Conservation (phyloP, 2,797 vertebrate species). For the Cynodonichthys magdalenae region DNA sequence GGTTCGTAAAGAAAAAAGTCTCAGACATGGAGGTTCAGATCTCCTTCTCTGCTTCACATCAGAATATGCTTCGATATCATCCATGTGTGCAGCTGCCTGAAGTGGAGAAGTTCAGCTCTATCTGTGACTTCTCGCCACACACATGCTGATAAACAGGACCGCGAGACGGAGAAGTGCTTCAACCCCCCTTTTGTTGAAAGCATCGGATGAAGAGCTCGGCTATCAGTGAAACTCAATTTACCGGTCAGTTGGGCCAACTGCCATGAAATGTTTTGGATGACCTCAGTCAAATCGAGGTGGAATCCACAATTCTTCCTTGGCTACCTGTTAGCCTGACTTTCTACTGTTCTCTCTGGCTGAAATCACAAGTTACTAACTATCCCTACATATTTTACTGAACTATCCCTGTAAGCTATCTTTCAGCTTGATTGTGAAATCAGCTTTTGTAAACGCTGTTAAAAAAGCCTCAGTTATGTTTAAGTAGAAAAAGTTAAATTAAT, state of each 20-base stretch:
- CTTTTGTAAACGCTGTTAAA: too few relatives aligned
- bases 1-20: not conserved
- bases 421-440: too few relatives aligned
- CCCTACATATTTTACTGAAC: too few relatives aligned
- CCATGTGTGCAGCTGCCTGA: constrained; percentile 17
- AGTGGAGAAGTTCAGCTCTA: constrained; percentile 22
- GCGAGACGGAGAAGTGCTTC: constrained; percentile 16
- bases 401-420: too few relatives aligned
- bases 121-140: constrained; percentile 25
- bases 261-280: constrained; percentile 14
- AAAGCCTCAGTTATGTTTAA: too few relatives aligned
- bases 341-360: too few relatives aligned
- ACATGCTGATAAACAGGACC: constrained; percentile 24
- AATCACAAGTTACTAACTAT: too few relatives aligned
- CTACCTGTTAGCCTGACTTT: too few relatives aligned
- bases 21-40: constrained; percentile 12
- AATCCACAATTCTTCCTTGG: not conserved
- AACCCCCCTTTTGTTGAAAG: constrained; percentile 8
- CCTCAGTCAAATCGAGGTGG: constrained; percentile 15
- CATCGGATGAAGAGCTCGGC: constrained; percentile 16
- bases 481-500: not conserved
- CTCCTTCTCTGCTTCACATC: constrained; percentile 25
- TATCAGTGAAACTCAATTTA: constrained; percentile 25
- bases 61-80: constrained; percentile 34
- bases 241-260: constrained; percentile 17